phyloP scores from a whole-genome alignment of 2,888 invertebrate species.

The Drosophila tanythrix region DNA sequence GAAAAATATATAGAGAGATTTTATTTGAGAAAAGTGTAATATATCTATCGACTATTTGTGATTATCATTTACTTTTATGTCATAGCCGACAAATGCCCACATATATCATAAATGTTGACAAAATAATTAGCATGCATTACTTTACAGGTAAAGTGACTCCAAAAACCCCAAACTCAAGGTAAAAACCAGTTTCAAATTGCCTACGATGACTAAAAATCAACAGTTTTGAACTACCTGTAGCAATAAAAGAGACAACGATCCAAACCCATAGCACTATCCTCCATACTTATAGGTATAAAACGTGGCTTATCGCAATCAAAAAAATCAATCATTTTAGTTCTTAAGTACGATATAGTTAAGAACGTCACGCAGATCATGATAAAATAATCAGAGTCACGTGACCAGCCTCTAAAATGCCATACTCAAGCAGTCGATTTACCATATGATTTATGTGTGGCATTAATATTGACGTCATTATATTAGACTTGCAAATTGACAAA shows the following conservation, averaged over 20 bases:
- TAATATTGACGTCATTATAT: slow-evolving; percentile 47
- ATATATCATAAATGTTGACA: slow-evolving; percentile 62
- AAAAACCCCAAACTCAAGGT: slow-evolving; percentile 48
- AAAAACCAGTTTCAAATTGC: slow-evolving; percentile 51
- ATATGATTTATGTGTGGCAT: slow-evolving; percentile 16
- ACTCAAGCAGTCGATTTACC: slow-evolving; percentile 35
- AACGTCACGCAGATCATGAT: slow-evolving; percentile 56
- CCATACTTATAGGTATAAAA: not conserved
- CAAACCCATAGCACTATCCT: slow-evolving; percentile 1
- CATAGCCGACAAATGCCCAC: slow-evolving; percentile 25
- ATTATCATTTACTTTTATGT: slow-evolving; percentile 19
- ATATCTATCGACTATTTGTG: slow-evolving; percentile 4
- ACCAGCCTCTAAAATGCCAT: slow-evolving; percentile 36
- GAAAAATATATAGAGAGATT: not conserved
- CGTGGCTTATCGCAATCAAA: not conserved
- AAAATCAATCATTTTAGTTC: slow-evolving; percentile 10
- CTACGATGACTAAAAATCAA: slow-evolving; percentile 52
- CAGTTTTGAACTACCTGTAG: slow-evolving; percentile 27
- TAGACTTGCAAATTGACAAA: slow-evolving; percentile 54
- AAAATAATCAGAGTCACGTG: slow-evolving; percentile 41
- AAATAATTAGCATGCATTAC: slow-evolving; percentile 74
- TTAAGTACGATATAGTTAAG: slow-evolving; percentile 18
- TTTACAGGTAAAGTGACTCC: slow-evolving; percentile 44
- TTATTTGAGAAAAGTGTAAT: slow-evolving; percentile 15
- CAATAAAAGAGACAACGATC: not conserved